Conservation (phyloP, 1,140 invertebrate species). For the Fopius arisanus region DNA sequence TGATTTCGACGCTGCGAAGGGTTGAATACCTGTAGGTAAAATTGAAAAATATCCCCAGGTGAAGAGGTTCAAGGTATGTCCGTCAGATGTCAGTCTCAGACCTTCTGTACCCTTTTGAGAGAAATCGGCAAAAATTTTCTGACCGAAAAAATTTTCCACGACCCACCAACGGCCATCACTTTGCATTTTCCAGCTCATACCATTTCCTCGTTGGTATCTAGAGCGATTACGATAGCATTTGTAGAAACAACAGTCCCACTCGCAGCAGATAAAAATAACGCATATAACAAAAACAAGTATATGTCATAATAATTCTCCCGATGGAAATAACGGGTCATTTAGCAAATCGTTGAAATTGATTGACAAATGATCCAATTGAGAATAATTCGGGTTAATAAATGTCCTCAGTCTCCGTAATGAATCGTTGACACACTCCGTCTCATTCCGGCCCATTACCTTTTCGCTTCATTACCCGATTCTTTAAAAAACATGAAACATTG, state of each 20-base stretch:
- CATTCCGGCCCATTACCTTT: background rate
- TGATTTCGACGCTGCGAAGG: background rate
- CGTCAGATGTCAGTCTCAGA: slow-evolving; percentile 33
- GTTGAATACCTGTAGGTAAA: slow-evolving; percentile 32
- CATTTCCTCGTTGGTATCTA: background rate
- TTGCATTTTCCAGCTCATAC: background rate
- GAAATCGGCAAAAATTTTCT: background rate
- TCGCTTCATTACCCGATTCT: background rate
- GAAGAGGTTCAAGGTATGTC: slow-evolving; percentile 7
- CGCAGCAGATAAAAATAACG: background rate
- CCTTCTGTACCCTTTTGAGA: background rate
- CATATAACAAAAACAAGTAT: background rate
- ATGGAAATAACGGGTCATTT: background rate
- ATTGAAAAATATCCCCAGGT: slow-evolving; percentile 25
- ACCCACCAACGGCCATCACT: background rate
- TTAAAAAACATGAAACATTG: slow-evolving; percentile 18
- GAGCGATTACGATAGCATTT: background rate
- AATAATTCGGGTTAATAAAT: slow-evolving; percentile 11
- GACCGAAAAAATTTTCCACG: background rate
- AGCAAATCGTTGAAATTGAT: background rate
- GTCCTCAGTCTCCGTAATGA: too few relatives aligned
- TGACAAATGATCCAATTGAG: slow-evolving; percentile 18
- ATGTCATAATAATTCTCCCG: background rate
- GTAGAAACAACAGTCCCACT: background rate
- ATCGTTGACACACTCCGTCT: too few relatives aligned